These are phyloP conservation scores for Coptotermes formosanus DNA, from an alignment of 1,140 invertebrate genomes.

Conservation along the genomic window DNA sequence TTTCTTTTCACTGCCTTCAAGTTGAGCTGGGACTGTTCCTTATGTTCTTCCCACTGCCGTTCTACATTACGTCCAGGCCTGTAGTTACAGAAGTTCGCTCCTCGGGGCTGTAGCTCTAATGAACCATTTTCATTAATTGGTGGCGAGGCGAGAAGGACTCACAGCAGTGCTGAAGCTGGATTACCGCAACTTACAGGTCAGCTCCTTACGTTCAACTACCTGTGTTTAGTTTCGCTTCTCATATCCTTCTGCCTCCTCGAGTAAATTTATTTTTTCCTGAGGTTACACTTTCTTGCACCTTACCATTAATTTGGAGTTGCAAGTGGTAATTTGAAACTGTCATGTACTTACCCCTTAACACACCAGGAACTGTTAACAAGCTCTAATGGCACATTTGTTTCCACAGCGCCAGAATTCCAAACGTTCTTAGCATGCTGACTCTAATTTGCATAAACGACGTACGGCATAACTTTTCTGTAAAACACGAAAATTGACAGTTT, in stretches of 20 bases:
- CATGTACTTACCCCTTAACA: neutral
- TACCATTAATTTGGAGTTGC: neutral
- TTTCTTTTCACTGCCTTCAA: no score
- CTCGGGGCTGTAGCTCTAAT: neutral
- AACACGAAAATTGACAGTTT: no score
- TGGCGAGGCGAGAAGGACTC: neutral
- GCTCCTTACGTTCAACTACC: neutral
- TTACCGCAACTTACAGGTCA: neutral
- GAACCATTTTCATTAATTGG: conserved; percentile 1
- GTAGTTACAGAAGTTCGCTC: neutral
- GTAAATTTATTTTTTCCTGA: conserved; percentile 13
- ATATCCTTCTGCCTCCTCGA: neutral
- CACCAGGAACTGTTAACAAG: neutral
- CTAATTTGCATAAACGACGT: no score
- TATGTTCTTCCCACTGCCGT: neutral
- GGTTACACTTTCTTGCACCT: neutral
- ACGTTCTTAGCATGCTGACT: neutral
- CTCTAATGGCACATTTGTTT: neutral
- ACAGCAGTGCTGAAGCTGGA: neutral
- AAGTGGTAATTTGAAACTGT: conserved; percentile 5
- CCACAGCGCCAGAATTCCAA: neutral
- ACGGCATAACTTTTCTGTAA: no score
- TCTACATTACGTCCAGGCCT: neutral
- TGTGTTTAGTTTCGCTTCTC: conserved; percentile 1
- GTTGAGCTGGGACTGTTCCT: no score